These are phyloP conservation scores for Colletes latitarsis DNA, from an alignment of 1,140 invertebrate genomes.

Conservation along the genomic window DNA sequence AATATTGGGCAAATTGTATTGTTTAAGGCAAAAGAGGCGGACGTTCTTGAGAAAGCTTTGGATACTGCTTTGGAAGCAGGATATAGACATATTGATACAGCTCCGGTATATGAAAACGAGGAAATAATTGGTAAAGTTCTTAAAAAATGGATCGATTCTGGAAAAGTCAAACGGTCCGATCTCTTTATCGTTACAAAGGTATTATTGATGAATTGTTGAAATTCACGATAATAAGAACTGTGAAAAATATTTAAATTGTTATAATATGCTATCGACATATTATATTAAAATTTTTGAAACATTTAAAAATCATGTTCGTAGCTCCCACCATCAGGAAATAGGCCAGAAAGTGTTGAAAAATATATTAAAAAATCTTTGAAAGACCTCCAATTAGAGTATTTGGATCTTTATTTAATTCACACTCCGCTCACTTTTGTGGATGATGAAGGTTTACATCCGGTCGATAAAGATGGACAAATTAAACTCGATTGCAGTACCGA, in stretches of 20 bases:
- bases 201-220: conserved; percentile 7
- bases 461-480: conserved; percentile 83
- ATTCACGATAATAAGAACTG: neutral
- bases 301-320: conserved; percentile 33
- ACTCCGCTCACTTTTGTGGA: conserved; percentile 85
- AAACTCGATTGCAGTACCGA: conserved; percentile 85
- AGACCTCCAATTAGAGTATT: conserved; percentile 84
- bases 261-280: too few relatives aligned
- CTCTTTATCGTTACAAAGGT: conserved; percentile 87
- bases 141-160: conserved; percentile 84
- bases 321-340: conserved; percentile 79
- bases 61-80: conserved; percentile 84
- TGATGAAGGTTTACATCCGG: conserved; percentile 80
- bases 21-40: conserved; percentile 77
- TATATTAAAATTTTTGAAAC: neutral
- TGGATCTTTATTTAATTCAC: conserved; percentile 88
- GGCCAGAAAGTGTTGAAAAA: conserved; percentile 82
- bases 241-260: too few relatives aligned
- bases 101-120: conserved; percentile 85
- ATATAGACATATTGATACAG: conserved; percentile 88
- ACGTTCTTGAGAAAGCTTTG: conserved; percentile 82
- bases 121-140: conserved; percentile 83
- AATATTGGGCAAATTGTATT: conserved; percentile 26
- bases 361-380: conserved; percentile 83
- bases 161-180: conserved; percentile 85